Conservation (phyloP, 2,113 vertebrate species). For the Desmodus rotundus region DNA sequence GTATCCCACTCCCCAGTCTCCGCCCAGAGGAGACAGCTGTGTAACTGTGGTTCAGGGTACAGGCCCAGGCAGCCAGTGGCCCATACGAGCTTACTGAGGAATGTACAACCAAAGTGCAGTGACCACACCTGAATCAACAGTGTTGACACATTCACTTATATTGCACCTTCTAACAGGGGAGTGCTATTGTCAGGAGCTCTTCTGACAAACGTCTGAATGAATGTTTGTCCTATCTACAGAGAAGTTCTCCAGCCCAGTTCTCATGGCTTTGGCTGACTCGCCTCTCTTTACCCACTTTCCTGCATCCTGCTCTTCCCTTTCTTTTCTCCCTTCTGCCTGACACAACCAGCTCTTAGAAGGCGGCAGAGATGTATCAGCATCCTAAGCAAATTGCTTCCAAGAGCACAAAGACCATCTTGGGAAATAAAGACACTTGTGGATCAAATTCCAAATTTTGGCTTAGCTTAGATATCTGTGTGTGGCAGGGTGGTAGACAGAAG, state of each 20-base stretch:
- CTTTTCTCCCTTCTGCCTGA: neutral
- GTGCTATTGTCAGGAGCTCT: neutral
- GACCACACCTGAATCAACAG: neutral
- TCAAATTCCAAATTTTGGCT: neutral
- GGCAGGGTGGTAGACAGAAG: neutral
- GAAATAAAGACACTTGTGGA: neutral
- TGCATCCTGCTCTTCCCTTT: neutral
- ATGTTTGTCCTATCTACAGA: neutral
- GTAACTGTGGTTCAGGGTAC: neutral
- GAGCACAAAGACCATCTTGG: neutral
- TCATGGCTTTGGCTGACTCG: neutral
- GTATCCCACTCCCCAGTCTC: neutral
- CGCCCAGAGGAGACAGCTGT: neutral
- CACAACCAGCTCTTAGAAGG: neutral
- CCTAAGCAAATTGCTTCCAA: neutral
- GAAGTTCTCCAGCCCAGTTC: neutral
- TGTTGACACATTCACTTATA: neutral
- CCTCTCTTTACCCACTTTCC: neutral
- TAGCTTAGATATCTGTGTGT: neutral
- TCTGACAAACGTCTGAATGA: neutral
- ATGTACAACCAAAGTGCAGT: neutral
- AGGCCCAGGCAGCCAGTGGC: neutral
- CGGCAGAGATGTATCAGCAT: neutral
- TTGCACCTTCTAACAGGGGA: neutral
- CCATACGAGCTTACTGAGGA: neutral